Evolutionary conservation across 2,888 invertebrate species (phyloP), one percentile per base, ranked within the genome.

Genomic region (Oxycera nigricornis): DNA sequence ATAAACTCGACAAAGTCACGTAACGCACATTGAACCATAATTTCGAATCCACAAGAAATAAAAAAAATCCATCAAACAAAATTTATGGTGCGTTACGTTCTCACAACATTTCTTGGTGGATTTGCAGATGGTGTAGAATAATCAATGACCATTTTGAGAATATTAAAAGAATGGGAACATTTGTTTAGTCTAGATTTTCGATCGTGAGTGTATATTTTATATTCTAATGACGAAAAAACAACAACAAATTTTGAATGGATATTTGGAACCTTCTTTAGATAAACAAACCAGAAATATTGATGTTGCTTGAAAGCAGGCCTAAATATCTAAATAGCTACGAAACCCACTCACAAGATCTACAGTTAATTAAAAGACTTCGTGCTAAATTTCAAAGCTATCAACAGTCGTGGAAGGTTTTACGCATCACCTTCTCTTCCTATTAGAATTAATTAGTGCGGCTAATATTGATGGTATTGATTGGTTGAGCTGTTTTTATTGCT

Each of bases 371-470:
- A 46, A n/a, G n/a, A 17, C 17, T 46, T 14, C 14, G 46, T 46
- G 46, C 17, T 46, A n/a, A 46, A 46, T 46, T 46, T 46, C 46
- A 35, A 35, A 11, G 11, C 11, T 35, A 7, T 35, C 35, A 46
- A 46, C n/a, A n/a, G 46, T n/a, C 46, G 3, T 46, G 17, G 46
- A 46, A n/a, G 46, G 17, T 46, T 14, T 14, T 46, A n/a, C n/a
- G n/a, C n/a, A n/a, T n/a, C n/a, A n/a, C n/a, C n/a, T n/a, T n/a
- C n/a, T n/a, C 6, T 46, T n/a, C 24, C 57, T 9, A 57, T 57
- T 57, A 57, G 57, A 57, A 57, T 57, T 57, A 57, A 57, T 57
- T 57, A 57, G 57, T 22, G 4, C 17, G 28, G 57, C n/a, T 57
- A 46, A 46, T 46, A 46, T 46, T 46, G 46, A 17, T 17, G 17